These are phyloP conservation scores for Disparrhopalites patrizii DNA, from an alignment of 2,888 invertebrate genomes.

Conservation along the genomic window DNA sequence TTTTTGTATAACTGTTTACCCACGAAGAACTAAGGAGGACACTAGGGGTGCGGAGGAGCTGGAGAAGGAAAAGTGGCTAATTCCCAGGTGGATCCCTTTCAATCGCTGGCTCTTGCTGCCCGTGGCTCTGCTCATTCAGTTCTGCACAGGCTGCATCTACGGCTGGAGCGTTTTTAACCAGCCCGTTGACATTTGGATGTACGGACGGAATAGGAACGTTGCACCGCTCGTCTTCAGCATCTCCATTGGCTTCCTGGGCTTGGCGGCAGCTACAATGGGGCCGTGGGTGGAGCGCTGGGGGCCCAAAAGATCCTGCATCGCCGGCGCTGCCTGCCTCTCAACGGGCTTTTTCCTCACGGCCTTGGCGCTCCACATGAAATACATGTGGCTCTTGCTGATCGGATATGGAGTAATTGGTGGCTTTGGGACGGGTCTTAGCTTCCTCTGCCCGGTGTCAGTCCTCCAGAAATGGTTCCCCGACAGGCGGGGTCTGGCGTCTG, in stretches of 20 bases:
- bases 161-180: slow-evolving; percentile 46
- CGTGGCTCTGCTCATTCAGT: slow-evolving; percentile 42
- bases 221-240: slow-evolving; percentile 46
- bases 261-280: slow-evolving; percentile 40
- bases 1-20: too few relatives aligned
- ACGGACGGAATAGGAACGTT: slow-evolving; percentile 31
- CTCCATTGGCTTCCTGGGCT: slow-evolving; percentile 40
- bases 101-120: slow-evolving; percentile 43
- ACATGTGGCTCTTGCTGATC: slow-evolving; percentile 34
- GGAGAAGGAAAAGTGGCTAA: slow-evolving; percentile 20
- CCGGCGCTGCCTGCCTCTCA: slow-evolving; percentile 8
- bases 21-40: too few relatives aligned
- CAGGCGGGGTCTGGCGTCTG: slow-evolving; percentile 38
- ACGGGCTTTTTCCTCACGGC: slow-evolving; percentile 23
- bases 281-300: slow-evolving; percentile 45
- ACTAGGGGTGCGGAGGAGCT: slow-evolving; percentile 17
- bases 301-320: slow-evolving; percentile 30
- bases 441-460: slow-evolving; percentile 42
- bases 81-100: slow-evolving; percentile 27
- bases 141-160: slow-evolving; percentile 43
- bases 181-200: slow-evolving; percentile 39
- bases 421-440: slow-evolving; percentile 36
- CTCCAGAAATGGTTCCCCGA: slow-evolving; percentile 47
- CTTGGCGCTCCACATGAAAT: slow-evolving; percentile 9
- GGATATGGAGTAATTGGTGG: slow-evolving; percentile 38